Evolutionary conservation across 2,888 invertebrate genomes (phyloP), one percentile per base, ranked within the genome.

Genomic region (Carterocephalus palaemon): DNA sequence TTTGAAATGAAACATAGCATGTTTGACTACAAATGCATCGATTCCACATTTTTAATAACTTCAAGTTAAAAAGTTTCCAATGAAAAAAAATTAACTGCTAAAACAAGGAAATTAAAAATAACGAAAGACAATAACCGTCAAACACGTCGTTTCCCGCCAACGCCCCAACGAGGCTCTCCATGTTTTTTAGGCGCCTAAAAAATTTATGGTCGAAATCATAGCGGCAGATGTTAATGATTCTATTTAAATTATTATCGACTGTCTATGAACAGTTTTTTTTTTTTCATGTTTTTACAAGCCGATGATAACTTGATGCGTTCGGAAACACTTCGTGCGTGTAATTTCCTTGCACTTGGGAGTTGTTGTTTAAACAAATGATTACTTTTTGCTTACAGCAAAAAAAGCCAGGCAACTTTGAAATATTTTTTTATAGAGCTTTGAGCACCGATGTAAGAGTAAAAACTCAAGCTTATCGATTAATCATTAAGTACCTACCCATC

Each of bases 221-320:
- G 67, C 61, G 78, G 79, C 85, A 85, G 84, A 83, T 85, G 85
- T 75, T 85, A 85, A 85, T 85, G 83, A 84, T 84, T 81, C 80
- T 81, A 83, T 85, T n/a, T 85, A 85, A 29, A 84, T 85, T 85
- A 85, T 84, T 81, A 66, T 60, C 62, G 65, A 62, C 64, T 57
- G 59, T 67, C 74, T 72, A 72, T 75, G 75, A 74, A 46, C 48
- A 42, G 51, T 46, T 56, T 67, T 62, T 57, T 48, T 62, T 62
- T 60, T 56, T 57, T 59, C 45, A 13, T 59, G 62, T 60, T 57
- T 57, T 59, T 60, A 60, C 59, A 58, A 56, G 59, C 54, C 51
- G 53, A 53, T 52, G 51, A 52, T 53, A 53, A 56, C 51, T 55
- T 58, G 51, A 52, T 53, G 51, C 53, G 51, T 54, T 51, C 46